Conservation (phyloP, 2,797 vertebrate species). For the Etheostoma perlongum region DNA sequence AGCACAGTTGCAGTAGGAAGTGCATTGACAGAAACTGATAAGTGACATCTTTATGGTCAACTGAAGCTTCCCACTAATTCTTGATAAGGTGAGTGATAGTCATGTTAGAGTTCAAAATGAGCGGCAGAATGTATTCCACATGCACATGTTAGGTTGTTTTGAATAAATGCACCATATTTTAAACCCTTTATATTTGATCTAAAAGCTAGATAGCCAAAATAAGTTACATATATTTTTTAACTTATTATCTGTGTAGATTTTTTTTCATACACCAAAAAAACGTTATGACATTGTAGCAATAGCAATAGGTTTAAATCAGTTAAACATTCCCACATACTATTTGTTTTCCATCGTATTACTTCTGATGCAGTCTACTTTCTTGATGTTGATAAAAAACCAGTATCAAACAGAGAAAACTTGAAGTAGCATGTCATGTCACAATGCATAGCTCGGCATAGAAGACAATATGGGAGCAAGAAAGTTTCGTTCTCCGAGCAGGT, state of each 20-base stretch:
- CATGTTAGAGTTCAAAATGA: neutral
- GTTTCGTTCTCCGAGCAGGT: constrained; percentile 23
- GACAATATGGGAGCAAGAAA: neutral
- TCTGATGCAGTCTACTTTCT: neutral
- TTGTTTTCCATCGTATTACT: neutral
- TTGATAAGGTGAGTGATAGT: constrained; percentile 27
- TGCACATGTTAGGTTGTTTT: neutral
- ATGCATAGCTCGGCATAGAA: neutral
- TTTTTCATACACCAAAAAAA: too few species aligned
- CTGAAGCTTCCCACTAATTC: constrained; percentile 22
- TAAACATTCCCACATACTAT: neutral
- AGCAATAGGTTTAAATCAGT: neutral
- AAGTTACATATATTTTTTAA: neutral
- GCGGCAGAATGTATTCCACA: neutral
- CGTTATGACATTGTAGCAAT: neutral
- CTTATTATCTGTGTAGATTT: neutral
- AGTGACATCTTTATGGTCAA: constrained; percentile 38
- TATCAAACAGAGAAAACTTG: neutral
- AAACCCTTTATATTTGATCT: neutral
- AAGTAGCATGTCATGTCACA: neutral
- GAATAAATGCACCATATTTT: constrained; percentile 15
- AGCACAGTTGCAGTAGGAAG: constrained; percentile 34
- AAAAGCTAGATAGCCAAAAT: neutral
- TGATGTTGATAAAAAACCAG: neutral
- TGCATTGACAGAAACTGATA: constrained; percentile 44